A percentile compares a stretch with the other conserved stretches of the same genome.
These are phyloP conservation scores for Ichneumoninae sp. DNA, from an alignment of 2,888 invertebrate genomes.

Conservation along the genomic window DNA sequence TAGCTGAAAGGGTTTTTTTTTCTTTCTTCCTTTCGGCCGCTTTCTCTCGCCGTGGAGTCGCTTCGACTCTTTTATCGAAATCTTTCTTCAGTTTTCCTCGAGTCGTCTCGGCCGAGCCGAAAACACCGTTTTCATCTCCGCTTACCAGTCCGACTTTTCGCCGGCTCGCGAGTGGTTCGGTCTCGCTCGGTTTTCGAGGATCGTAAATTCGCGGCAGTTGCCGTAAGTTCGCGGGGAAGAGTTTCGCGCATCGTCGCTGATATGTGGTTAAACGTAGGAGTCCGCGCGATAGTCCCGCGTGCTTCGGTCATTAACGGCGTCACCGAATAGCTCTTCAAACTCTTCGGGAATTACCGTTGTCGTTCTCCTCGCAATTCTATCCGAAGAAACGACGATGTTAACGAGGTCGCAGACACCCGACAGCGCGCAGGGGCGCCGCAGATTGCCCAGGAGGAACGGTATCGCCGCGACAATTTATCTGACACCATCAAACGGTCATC, in stretches of 20 bases:
- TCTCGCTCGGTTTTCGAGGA: slow-evolving; percentile 34
- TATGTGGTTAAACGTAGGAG: neutral
- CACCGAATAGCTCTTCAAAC: slow-evolving; percentile 39
- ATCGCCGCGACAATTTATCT: slow-evolving; percentile 52
- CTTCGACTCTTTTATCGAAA: slow-evolving; percentile 53
- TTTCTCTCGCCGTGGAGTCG: slow-evolving; percentile 29
- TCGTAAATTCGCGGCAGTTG: slow-evolving; percentile 32
- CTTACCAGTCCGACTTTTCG: slow-evolving; percentile 22
- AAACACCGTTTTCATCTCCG: slow-evolving; percentile 29
- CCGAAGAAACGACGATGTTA: slow-evolving; percentile 70
- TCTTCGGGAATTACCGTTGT: slow-evolving; percentile 48
- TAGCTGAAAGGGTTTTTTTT: slow-evolving; percentile 74
- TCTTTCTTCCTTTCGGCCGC: slow-evolving; percentile 23
- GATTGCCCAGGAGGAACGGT: neutral
- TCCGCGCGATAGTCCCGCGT: slow-evolving; percentile 35
- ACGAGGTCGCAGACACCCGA: slow-evolving; percentile 70
- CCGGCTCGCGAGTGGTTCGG: slow-evolving; percentile 40
- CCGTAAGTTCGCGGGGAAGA: neutral
- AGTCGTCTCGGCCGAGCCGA: neutral
- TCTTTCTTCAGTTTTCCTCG: slow-evolving; percentile 44
- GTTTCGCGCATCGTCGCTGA: slow-evolving; percentile 18
- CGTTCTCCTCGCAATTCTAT: slow-evolving; percentile 37
- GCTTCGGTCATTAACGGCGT: slow-evolving; percentile 50
- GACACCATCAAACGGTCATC: slow-evolving; percentile 45
- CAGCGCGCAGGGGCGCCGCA: slow-evolving; percentile 6